Evolutionary conservation across 2,797 vertebrate genomes (phyloP), one percentile per base, ranked within the genome.

Genomic region (Nannoperca australis): DNA sequence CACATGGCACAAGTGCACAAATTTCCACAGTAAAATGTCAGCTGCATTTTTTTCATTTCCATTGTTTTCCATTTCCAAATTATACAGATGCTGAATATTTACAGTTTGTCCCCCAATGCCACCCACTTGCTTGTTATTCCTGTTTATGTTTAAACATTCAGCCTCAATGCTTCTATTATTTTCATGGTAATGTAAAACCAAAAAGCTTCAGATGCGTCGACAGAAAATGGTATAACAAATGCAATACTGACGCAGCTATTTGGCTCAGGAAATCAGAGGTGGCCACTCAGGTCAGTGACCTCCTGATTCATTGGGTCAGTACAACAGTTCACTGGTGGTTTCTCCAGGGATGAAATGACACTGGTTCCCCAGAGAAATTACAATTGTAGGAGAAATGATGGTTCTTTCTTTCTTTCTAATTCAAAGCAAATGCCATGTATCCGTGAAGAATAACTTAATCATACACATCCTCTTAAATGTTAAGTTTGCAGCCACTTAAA

Each of bases 201-300:
- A 50, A 54, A 27, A 22, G 49, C 40, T 40, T 81, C 3, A 69
- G 5, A 71, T 53, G 38, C 50, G 0, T 6, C 8, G 51, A 22
- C 36, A 70, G 13, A 71, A 78, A 78, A 75, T 69, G 0, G 7
- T 45, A 65, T 44, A 45, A 47, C 18, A 58, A 42, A 47, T 62
- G 36, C 6, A 56, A 17, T n/a, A 36, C 14, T 70, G 24, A 47
- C 7, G 15, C 12, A 3, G 14, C 54, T 22, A 67, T 56, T 45
- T 74, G 34, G n/a, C 45, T 27, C 11, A 40, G 34, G 32, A 38
- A 54, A 69, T 56, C 15, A 54, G 42, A 74, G 66, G 34, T 81
- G 55, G 75, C 7, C 22, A n/a, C 9, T 44, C 4, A 36, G 44
- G 63, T 79, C 51, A 70, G 59, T 66, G 77, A 81, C 76, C 73